These are phyloP conservation scores for Megaceryle torquata DNA, from an alignment of 2,113 vertebrate genomes.

Conservation along the genomic window DNA sequence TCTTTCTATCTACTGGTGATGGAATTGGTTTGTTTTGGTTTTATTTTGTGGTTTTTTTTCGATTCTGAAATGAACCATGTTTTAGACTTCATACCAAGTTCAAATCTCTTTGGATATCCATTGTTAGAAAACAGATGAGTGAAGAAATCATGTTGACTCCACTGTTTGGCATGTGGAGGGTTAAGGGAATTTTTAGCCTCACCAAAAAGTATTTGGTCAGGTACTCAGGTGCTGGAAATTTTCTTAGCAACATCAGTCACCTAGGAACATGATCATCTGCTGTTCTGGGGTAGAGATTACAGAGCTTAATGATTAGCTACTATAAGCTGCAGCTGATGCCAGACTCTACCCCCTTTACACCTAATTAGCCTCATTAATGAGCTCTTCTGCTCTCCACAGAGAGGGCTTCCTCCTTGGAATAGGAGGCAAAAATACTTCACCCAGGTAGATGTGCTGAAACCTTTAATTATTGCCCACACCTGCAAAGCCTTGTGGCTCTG, in stretches of 20 bases:
- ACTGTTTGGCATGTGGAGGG: conserved; percentile 11
- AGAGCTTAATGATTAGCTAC: conserved; percentile 90
- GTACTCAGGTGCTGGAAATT: conserved; percentile 80
- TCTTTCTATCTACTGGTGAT: neutral
- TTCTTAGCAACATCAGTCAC: conserved; percentile 69
- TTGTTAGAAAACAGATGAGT: neutral
- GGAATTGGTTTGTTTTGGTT: neutral
- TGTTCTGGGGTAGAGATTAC: conserved; percentile 89
- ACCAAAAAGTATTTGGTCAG: conserved; percentile 70
- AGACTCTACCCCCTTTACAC: conserved; percentile 90
- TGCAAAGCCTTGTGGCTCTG: conserved; percentile 75
- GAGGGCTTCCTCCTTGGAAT: conserved; percentile 83
- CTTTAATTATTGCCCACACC: conserved; percentile 84
- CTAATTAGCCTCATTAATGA: conserved; percentile 97
- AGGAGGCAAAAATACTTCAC: conserved; percentile 84
- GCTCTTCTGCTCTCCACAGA: conserved; percentile 85
- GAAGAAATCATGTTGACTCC: neutral
- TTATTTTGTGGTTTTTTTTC: neutral
- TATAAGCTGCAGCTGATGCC: conserved; percentile 92
- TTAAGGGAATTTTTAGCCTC: conserved; percentile 65
- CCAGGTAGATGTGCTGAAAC: conserved; percentile 84
- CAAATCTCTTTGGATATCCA: neutral
- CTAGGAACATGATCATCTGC: conserved; percentile 86
- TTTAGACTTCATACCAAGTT: neutral
- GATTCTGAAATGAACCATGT: neutral